phyloP scores from a whole-genome alignment of 2,888 invertebrate genomes.

The Acrocyrtus sp. region DNA sequence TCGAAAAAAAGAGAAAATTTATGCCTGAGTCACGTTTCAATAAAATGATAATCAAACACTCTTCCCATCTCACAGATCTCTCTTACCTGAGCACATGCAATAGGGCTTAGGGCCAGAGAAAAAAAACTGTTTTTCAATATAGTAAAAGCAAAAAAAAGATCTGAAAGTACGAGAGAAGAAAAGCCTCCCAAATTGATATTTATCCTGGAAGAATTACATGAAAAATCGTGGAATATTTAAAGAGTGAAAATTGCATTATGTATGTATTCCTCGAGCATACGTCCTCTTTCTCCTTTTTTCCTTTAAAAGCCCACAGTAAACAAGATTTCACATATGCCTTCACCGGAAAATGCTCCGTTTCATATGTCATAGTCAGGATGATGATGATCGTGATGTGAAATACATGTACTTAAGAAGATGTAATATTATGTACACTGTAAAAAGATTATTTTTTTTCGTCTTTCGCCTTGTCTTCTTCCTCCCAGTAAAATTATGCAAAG shows the following conservation, averaged over 20 bases:
- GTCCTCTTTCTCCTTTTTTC: neutral
- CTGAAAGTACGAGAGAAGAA: neutral
- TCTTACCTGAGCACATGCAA: neutral
- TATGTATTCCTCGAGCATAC: neutral
- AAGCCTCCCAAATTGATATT: neutral
- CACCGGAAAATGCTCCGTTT: no score
- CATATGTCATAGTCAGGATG: conserved; percentile 7
- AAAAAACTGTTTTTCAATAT: neutral
- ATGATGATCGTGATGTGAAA: neutral
- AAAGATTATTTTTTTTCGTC: conserved; percentile 28
- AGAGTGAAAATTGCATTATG: neutral
- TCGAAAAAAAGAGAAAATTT: conserved; percentile 2
- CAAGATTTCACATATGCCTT: no score
- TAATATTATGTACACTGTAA: neutral
- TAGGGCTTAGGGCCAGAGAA: no score
- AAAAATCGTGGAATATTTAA: neutral
- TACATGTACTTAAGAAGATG: neutral
- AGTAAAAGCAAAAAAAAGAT: neutral
- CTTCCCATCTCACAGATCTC: neutral
- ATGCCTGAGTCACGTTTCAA: conserved; percentile 23
- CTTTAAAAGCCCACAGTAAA: neutral
- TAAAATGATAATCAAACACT: conserved; percentile 39
- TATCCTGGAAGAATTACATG: conserved; percentile 3
- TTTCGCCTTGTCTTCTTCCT: neutral
- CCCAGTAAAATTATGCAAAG: conserved; percentile 16